phyloP scores from a whole-genome alignment of 2,113 vertebrate species.

The Hemiscyllium ocellatum region DNA sequence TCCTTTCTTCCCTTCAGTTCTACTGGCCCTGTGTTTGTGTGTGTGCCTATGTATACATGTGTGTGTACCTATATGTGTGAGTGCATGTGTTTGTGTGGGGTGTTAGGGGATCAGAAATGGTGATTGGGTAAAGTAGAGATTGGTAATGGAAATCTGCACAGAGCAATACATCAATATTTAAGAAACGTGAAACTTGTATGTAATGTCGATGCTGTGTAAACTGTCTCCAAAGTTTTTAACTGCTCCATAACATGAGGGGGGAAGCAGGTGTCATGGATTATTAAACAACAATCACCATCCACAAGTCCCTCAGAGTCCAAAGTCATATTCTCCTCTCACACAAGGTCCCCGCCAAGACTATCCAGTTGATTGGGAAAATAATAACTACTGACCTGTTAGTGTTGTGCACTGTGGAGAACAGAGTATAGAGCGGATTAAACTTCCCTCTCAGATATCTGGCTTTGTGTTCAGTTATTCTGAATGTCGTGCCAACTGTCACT shows the following conservation, averaged over 20 bases:
- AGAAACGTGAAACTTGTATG: background rate
- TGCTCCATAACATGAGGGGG: background rate
- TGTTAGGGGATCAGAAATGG: background rate
- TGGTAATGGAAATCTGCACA: background rate
- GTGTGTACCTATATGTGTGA: too few species aligned
- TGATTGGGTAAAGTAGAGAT: background rate
- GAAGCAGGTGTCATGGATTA: background rate
- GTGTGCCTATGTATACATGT: too few species aligned
- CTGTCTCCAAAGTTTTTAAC: background rate
- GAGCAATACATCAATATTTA: background rate
- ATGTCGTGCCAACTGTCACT: background rate
- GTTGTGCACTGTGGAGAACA: background rate
- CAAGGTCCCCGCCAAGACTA: background rate
- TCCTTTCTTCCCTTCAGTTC: too few species aligned
- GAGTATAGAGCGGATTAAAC: background rate
- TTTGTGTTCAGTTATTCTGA: background rate
- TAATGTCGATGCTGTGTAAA: background rate
- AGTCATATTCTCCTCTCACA: background rate
- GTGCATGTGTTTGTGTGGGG: too few species aligned
- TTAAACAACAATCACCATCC: background rate
- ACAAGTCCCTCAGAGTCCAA: background rate
- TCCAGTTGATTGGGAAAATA: background rate
- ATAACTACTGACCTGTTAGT: background rate
- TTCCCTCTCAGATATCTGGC: background rate
- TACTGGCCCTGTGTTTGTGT: too few species aligned